Percentiles rank a stretch among this genome's conserved stretches.
phyloP scores from a whole-genome alignment of 1,140 invertebrate species.

The Procambarus virginalis region DNA sequence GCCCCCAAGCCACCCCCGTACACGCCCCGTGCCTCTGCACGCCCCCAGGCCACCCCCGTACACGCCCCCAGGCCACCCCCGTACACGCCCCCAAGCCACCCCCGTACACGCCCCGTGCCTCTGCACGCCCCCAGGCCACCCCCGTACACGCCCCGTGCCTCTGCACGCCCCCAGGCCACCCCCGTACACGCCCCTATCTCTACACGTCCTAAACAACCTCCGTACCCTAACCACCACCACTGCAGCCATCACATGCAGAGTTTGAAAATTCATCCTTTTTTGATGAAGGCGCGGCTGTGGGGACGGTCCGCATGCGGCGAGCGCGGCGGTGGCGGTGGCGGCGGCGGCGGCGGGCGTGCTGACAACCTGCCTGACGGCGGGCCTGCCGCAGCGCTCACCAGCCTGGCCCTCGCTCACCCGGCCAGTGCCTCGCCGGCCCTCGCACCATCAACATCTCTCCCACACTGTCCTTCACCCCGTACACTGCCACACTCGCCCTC shows the following conservation, averaged over 20 bases:
- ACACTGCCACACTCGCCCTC: slow-evolving; percentile 18
- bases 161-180: too few species aligned
- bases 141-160: too few species aligned
- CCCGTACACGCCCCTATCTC: too few species aligned
- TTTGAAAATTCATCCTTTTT: not conserved
- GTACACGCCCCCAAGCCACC: too few species aligned
- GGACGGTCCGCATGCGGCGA: slow-evolving; percentile 23
- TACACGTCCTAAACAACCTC: too few species aligned
- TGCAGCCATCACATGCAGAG: not conserved
- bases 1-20: too few species aligned
- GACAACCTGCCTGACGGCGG: slow-evolving; percentile 61
- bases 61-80: too few species aligned
- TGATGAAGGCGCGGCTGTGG: slow-evolving; percentile 18
- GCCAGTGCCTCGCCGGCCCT: slow-evolving; percentile 61
- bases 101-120: too few species aligned
- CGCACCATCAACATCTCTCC: slow-evolving; percentile 59
- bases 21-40: too few species aligned
- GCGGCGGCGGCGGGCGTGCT: slow-evolving; percentile 18
- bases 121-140: too few species aligned
- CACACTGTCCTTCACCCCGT: slow-evolving; percentile 8
- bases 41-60: too few species aligned
- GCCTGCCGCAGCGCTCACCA: slow-evolving; percentile 56
- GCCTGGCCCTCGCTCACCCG: slow-evolving; percentile 43
- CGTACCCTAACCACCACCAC: too few species aligned
- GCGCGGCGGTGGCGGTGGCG: slow-evolving; percentile 9